Evolutionary conservation across 2,797 vertebrate species (phyloP), one percentile per base, ranked within the genome.

Genomic region (Gephyroberyx darwinii): DNA sequence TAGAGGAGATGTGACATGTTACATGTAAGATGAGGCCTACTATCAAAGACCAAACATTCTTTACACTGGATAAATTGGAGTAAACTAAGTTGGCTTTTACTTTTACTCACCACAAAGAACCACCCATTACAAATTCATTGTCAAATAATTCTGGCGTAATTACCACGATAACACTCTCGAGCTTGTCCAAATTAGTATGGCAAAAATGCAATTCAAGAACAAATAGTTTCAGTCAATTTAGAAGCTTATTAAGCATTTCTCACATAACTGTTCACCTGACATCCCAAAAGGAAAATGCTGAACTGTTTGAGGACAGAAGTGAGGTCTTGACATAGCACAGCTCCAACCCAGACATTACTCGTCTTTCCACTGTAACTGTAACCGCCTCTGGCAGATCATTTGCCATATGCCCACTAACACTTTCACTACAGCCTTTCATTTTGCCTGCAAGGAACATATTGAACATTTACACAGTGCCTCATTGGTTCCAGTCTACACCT

Each of bases 371-470:
- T 67, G 33, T 13, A 51, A 59, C 31, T 55, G 33, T 26, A 47
- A 26, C 43, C 4, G 0, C 65, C 50, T 53, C 54, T 56, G 31
- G 54, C 54, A n/a, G 31, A 56, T n/a, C 31, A 17, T 14, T 31
- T 9, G 43, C 26, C 30, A 39, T 13, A n/a, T 31, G 39, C 41
- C 12, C 48, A 26, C 16, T 26, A 53, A 65, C 33, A 65, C 65
- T 57, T 72, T 70, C 41, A 7, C 53, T 61, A 16, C 17, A 60
- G 20, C 58, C 37, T 60, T 60, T 39, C 5, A 26, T 14, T 47
- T 68, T 13, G 14, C 54, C 65, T 78, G 55, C 60, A 68, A 45
- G 47, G 67, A 55, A 69, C 35, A 47, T 35, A 35, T 71, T 8
- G 33, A 58, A 35, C 41, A 43, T 14, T 41, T 26, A 22, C 8